Conservation (phyloP, 2,797 vertebrate genomes). For the Bothrops alternatus region DNA sequence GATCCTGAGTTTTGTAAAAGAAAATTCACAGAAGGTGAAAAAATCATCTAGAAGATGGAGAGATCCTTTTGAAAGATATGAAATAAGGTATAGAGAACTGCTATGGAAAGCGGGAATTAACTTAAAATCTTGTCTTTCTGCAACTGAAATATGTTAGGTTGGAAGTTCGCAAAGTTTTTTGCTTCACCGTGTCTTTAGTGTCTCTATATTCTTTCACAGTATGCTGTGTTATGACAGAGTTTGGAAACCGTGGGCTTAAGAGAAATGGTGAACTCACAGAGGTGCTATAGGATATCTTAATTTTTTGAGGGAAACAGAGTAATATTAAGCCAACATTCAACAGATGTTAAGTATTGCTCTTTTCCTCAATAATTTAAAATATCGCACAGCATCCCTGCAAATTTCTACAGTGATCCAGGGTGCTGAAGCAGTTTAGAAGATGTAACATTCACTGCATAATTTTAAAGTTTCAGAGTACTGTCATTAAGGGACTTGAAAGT, state of each 20-base stretch:
- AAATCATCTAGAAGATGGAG: not conserved
- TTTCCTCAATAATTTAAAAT: not conserved
- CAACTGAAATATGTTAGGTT: not conserved
- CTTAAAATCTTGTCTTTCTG: not conserved
- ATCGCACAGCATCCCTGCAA: not conserved
- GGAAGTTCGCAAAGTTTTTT: not conserved
- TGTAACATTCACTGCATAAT: not conserved
- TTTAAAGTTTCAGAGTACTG: not conserved
- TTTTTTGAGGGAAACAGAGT: not conserved
- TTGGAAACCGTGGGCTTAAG: too few relatives aligned
- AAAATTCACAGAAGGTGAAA: not conserved
- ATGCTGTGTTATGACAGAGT: not conserved
- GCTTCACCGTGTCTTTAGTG: not conserved
- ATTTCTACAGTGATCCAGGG: not conserved
- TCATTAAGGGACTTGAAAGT: not conserved
- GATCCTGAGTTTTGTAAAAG: not conserved
- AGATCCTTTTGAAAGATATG: not conserved
- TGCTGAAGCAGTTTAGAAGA: not conserved
- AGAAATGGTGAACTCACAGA: too few relatives aligned
- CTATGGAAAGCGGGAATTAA: too few relatives aligned
- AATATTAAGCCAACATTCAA: not conserved
- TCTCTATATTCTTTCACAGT: not conserved
- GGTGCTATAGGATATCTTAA: too few relatives aligned
- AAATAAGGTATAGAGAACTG: not conserved
- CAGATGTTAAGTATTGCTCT: not conserved